Conservation (phyloP, 1,140 invertebrate genomes). For the Daktulosphaira vitifoliae region DNA sequence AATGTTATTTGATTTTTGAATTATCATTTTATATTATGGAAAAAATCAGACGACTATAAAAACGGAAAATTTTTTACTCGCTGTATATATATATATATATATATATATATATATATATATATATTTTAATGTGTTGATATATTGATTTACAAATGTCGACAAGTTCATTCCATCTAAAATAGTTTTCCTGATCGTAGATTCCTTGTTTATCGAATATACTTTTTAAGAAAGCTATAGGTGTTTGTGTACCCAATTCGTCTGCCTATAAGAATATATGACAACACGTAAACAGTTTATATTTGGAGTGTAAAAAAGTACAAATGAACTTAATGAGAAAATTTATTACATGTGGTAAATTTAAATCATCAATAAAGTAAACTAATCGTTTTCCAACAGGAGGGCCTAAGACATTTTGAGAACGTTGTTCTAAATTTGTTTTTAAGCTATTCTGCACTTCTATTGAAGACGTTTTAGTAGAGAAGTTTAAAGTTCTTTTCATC, state of each 20-base stretch:
- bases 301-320: no score
- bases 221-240: conserved; percentile 82
- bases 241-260: conserved; percentile 78
- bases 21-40: no score
- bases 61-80: no score
- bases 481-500: conserved; percentile 73
- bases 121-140: conserved; percentile 34
- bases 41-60: no score
- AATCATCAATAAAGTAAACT: conserved; percentile 83
- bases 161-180: conserved; percentile 79
- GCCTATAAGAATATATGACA: neutral
- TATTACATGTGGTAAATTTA: conserved; percentile 81
- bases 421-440: conserved; percentile 76
- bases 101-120: no score
- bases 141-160: conserved; percentile 59
- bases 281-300: no score
- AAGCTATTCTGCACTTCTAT: conserved; percentile 78
- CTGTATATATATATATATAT: no score
- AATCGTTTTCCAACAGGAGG: conserved; percentile 73
- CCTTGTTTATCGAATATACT: conserved; percentile 74
- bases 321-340: no score
- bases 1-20: no score
- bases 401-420: conserved; percentile 80
- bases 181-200: conserved; percentile 77
- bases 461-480: conserved; percentile 82